A percentile compares a stretch with the other conserved stretches of the same genome.
phyloP scores from a whole-genome alignment of 2,888 invertebrate genomes.

The Ganaspis brasiliensis region DNA sequence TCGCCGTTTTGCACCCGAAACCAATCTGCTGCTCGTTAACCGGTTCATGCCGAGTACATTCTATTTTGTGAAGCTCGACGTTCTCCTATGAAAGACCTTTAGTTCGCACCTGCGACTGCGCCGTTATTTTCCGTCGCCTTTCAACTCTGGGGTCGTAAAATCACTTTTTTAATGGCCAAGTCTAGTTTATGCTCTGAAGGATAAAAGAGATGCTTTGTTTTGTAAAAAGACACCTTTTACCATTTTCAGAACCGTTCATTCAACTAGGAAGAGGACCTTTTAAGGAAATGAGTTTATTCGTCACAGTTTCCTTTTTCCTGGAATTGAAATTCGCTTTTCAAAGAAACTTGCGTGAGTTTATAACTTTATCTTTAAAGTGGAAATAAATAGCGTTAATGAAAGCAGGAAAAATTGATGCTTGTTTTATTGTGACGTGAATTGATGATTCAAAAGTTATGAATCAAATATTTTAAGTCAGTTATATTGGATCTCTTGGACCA shows the following conservation, averaged over 20 bases:
- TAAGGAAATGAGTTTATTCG: too few species aligned
- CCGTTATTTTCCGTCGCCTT: constrained; percentile 35
- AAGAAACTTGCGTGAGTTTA: too few species aligned
- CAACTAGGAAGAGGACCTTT: neutral
- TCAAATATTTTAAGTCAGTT: too few species aligned
- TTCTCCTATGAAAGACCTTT: constrained; percentile 21
- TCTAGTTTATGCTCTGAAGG: constrained; percentile 3
- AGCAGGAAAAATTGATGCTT: too few species aligned
- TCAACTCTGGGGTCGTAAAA: constrained; percentile 16
- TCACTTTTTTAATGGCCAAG: constrained; percentile 36
- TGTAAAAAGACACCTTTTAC: neutral
- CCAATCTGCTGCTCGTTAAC: constrained; percentile 43
- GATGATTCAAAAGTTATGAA: too few species aligned
- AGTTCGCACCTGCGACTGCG: constrained; percentile 40
- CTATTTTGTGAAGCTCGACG: constrained; percentile 33
- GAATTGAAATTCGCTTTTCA: too few species aligned
- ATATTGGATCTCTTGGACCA: too few species aligned
- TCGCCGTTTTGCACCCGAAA: constrained; percentile 42
- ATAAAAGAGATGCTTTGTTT: neutral
- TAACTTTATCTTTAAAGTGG: too few species aligned
- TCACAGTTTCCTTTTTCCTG: too few species aligned
- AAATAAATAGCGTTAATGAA: too few species aligned
- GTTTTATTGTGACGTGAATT: too few species aligned
- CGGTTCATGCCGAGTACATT: constrained; percentile 41
- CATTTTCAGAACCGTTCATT: neutral